phyloP scores from a whole-genome alignment of 2,888 invertebrate species.

The Catocala sponsa region DNA sequence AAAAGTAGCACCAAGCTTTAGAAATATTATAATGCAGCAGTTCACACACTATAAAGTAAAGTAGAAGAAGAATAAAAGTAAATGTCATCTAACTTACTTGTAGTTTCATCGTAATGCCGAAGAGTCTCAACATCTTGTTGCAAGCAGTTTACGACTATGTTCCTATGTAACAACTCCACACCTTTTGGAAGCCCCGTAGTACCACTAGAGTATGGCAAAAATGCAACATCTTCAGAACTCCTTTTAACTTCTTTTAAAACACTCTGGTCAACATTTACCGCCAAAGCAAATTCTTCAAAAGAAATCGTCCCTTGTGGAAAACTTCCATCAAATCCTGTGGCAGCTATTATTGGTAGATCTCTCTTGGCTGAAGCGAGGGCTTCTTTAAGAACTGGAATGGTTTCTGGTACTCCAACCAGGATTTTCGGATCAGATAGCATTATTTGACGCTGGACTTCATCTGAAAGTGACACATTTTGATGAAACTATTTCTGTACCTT shows the following conservation, averaged over 20 bases:
- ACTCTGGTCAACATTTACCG: constrained; percentile 80
- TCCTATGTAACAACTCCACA: constrained; percentile 89
- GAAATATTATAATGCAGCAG: too few relatives aligned
- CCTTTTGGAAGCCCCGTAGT: constrained; percentile 95
- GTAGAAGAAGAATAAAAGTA: too few relatives aligned
- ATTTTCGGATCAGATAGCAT: constrained; percentile 88
- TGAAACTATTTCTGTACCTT: too few relatives aligned
- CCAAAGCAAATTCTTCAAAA: constrained; percentile 87
- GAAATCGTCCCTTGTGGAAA: constrained; percentile 87
- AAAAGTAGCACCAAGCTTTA: too few relatives aligned
- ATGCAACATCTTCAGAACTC: constrained; percentile 85
- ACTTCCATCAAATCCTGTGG: constrained; percentile 42
- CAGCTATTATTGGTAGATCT: constrained; percentile 82
- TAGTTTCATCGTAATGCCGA: constrained; percentile 65
- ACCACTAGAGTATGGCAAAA: constrained; percentile 94
- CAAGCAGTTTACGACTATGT: constrained; percentile 80
- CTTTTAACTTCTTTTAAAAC: constrained; percentile 73
- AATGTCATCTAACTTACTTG: constrained; percentile 58
- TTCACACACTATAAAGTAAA: too few relatives aligned
- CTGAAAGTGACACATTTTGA: constrained; percentile 75
- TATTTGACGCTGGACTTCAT: constrained; percentile 91
- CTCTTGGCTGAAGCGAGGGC: constrained; percentile 78
- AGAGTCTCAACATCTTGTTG: constrained; percentile 64
- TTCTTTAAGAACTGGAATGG: constrained; percentile 78
- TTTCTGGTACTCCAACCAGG: constrained; percentile 87